Evolutionary conservation across 2,888 invertebrate genomes (phyloP), one percentile per base, ranked within the genome.

Genomic region (Agonopterix arenella): DNA sequence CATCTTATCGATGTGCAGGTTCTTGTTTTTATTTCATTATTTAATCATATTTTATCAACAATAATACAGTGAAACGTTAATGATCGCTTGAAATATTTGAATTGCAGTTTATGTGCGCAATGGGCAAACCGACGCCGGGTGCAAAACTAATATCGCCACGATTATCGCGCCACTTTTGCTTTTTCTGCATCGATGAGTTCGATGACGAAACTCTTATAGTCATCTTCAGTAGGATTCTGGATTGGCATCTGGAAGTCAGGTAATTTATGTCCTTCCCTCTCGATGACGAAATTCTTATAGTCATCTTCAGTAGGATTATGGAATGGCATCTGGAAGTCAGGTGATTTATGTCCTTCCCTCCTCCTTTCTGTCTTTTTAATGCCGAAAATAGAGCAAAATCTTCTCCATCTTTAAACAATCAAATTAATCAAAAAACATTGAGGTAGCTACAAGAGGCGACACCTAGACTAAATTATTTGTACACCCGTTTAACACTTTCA

Each of bases 211-310:
- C 96, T 1, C 91, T 98, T 84, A 91, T 90, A 11, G 93, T 94
- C 10, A 98, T 98, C 55, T 98, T 97, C 69, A 94, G 95, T 51
- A 93, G 94, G 75, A 98, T 98, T 57, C 93, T 98, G 84, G 88
- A 96, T 36, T 98, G 98, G 98, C 98, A 98, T 90, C 92, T 98
- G 66, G 97, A 97, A 68, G 95, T 96, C n/a, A 94, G n/a, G n/a
- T n/a, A n/a, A n/a, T n/a, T n/a, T n/a, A n/a, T n/a, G n/a, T n/a
- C n/a, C n/a, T n/a, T n/a, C n/a, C n/a, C n/a, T n/a, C n/a, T 98
- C 72, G 93, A 94, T 57, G 97, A 98, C 62, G 91, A 92, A 0
- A 95, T 96, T 1, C 91, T 98, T 84, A 91, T 90, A 11, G 93
- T 94, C 10, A 98, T 98, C 55, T 98, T 97, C 69, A 94, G 95